A percentile compares a stretch with the other conserved stretches of the same genome.
phyloP scores from a whole-genome alignment of 2,797 vertebrate genomes.

The Myotis daubentonii region DNA sequence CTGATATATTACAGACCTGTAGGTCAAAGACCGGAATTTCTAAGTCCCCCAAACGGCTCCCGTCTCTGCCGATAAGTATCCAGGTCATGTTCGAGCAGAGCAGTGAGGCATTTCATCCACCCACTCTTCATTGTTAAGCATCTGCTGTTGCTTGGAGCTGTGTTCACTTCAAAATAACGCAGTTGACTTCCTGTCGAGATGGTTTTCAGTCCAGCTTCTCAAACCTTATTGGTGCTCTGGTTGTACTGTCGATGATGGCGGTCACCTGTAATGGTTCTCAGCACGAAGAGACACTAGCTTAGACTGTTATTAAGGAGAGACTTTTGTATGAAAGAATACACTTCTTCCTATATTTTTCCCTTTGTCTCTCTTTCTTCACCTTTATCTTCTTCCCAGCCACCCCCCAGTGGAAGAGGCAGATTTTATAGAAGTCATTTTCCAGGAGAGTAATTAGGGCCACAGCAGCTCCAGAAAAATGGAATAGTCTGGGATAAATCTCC shows the following conservation, averaged over 20 bases:
- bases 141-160: conserved; percentile 61
- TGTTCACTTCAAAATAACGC: conserved; percentile 62
- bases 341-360: not conserved
- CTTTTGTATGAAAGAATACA: not conserved
- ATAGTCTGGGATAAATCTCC: not conserved
- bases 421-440: not conserved
- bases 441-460: not conserved
- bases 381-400: not conserved
- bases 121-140: conserved; percentile 67
- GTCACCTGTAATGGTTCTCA: conserved; percentile 15
- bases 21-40: conserved; percentile 69
- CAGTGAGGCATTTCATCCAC: conserved; percentile 47
- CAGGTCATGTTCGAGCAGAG: conserved; percentile 59
- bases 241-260: not conserved
- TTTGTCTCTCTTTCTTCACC: not conserved
- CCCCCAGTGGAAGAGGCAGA: not conserved
- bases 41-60: conserved; percentile 63
- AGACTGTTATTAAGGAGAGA: not conserved
- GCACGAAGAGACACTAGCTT: not conserved
- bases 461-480: not conserved
- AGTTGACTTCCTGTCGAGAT: conserved; percentile 71
- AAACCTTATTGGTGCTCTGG: not conserved
- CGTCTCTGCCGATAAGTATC: conserved; percentile 34
- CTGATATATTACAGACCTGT: conserved; percentile 3
- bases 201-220: conserved; percentile 55